phyloP scores from a whole-genome alignment of 2,113 vertebrate species.

The Brevimyrus niger region DNA sequence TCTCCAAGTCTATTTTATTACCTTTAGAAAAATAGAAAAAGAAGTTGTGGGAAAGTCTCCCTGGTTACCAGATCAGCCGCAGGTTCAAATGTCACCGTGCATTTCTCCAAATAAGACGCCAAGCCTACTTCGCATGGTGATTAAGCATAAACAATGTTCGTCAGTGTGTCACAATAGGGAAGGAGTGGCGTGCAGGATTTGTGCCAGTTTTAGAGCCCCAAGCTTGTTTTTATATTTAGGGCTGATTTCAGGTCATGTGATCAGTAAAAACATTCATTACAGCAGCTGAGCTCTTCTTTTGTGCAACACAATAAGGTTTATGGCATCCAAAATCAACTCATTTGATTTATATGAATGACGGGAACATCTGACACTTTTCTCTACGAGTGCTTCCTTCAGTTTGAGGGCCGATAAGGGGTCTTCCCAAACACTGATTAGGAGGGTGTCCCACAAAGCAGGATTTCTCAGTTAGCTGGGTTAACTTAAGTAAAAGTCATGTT shows the following conservation, averaged over 20 bases:
- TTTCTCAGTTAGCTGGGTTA: not conserved
- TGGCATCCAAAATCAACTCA: not conserved
- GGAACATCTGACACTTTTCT: not conserved
- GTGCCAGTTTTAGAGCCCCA: not conserved
- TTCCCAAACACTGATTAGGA: not conserved
- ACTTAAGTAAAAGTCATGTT: not conserved
- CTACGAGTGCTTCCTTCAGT: not conserved
- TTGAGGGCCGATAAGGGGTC: not conserved
- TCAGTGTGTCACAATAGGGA: not conserved
- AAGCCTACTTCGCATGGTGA: not conserved
- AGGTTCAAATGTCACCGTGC: not conserved
- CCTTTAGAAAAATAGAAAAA: slow-evolving; percentile 51
- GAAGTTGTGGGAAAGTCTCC: not conserved
- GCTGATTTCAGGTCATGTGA: not conserved
- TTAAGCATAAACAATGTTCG: not conserved
- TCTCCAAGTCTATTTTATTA: slow-evolving; percentile 98
- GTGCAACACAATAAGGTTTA: not conserved
- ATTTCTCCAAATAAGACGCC: not conserved
- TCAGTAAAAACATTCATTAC: not conserved
- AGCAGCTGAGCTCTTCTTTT: not conserved
- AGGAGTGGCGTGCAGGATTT: not conserved
- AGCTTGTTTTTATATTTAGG: not conserved
- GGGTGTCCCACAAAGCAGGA: not conserved
- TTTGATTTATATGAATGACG: not conserved
- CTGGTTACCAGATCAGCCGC: not conserved